Percentiles rank a stretch among this genome's conserved stretches.
phyloP scores from a whole-genome alignment of 92 coral and sea anemone genomes.

The Siderastrea radians region DNA sequence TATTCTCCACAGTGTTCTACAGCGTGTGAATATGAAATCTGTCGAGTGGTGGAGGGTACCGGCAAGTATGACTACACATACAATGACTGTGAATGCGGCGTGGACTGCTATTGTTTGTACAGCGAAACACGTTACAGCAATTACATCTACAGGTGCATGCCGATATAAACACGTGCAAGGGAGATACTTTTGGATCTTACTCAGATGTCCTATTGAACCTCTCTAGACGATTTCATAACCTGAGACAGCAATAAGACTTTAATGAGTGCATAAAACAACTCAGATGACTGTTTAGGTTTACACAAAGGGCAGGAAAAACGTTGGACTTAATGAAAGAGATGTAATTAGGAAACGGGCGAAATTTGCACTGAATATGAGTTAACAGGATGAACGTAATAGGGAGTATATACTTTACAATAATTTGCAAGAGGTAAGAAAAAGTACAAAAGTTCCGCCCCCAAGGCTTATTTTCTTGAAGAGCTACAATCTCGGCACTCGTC shows the following conservation, averaged over 20 bases:
- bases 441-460: too few relatives aligned
- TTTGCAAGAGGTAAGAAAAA: too few relatives aligned
- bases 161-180: conserved; percentile 1
- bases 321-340: too few relatives aligned
- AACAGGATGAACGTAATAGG: too few relatives aligned
- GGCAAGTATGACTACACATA: conserved; percentile 25
- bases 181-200: background rate
- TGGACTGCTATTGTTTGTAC: conserved; percentile 67
- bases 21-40: conserved; percentile 31
- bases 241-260: background rate
- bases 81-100: conserved; percentile 71
- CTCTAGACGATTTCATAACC: background rate
- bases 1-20: conserved; percentile 55
- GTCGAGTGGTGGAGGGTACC: conserved; percentile 48
- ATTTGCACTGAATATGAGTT: too few relatives aligned
- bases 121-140: background rate
- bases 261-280: background rate
- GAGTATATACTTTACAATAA: too few relatives aligned
- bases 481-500: too few relatives aligned
- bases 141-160: conserved; percentile 39
- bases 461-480: too few relatives aligned
- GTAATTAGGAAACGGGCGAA: too few relatives aligned
- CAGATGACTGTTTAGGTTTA: background rate
- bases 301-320: background rate
- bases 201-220: background rate